Conservation (phyloP, 2,888 invertebrate species). For the Hypena proboscidalis region DNA sequence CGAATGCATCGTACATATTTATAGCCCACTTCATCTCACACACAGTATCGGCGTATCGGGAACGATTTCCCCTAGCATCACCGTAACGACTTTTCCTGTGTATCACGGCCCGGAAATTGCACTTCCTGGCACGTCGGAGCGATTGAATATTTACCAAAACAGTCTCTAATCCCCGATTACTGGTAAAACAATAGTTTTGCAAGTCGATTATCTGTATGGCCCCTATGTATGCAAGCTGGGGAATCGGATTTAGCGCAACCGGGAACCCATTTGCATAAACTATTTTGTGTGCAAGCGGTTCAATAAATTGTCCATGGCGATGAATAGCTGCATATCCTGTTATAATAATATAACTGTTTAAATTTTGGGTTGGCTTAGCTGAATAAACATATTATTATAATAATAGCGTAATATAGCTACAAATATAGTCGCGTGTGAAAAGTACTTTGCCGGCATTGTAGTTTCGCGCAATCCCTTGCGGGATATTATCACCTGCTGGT, state of each 20-base stretch:
- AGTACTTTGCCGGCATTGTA: constrained; percentile 42
- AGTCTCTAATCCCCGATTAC: constrained; percentile 29
- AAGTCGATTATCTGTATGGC: constrained; percentile 28
- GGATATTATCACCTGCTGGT: constrained; percentile 49
- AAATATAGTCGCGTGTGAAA: constrained; percentile 37
- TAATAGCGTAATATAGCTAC: constrained; percentile 23
- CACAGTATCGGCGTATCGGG: constrained; percentile 32
- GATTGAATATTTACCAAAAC: constrained; percentile 36
- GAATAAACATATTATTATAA: constrained; percentile 32
- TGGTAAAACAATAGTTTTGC: constrained; percentile 21
- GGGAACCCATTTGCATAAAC: constrained; percentile 54
- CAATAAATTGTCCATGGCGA: constrained; percentile 45
- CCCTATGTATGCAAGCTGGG: constrained; percentile 17
- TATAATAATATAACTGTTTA: constrained; percentile 16
- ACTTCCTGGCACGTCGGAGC: constrained; percentile 43
- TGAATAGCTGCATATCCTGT: constrained; percentile 33
- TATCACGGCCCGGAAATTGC: constrained; percentile 51
- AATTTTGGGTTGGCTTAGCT: constrained; percentile 20
- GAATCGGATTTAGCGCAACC: constrained; percentile 44
- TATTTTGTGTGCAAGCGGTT: constrained; percentile 51
- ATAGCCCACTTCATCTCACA: constrained; percentile 13
- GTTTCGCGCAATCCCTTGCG: constrained; percentile 51
- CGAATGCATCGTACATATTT: constrained; percentile 9
- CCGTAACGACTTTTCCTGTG: constrained; percentile 46
- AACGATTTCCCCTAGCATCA: constrained; percentile 35